Conservation (phyloP, 2,888 invertebrate species). For the Linnaemya vulpina region DNA sequence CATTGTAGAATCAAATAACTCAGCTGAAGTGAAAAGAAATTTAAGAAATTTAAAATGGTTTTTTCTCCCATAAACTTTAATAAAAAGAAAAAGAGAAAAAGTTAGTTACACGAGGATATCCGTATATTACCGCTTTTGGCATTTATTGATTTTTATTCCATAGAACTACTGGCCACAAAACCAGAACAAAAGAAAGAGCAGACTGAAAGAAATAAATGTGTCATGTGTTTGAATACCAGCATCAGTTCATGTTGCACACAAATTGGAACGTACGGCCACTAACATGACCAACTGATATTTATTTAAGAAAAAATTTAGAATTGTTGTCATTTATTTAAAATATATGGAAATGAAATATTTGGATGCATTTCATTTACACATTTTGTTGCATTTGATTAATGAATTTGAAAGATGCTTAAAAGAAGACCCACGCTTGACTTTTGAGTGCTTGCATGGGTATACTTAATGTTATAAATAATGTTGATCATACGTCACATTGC, state of each 20-base stretch:
- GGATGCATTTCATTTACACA: too few species aligned
- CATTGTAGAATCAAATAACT: too few species aligned
- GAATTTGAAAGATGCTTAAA: too few species aligned
- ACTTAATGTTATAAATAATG: too few species aligned
- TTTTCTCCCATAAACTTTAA: neutral
- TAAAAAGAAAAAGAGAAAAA: slow-evolving; percentile 2
- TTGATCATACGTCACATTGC: too few species aligned
- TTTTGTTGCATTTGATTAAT: too few species aligned
- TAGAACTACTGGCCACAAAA: slow-evolving; percentile 43
- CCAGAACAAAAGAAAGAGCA: neutral
- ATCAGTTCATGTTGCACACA: neutral
- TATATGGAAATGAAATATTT: too few species aligned
- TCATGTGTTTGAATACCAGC: slow-evolving; percentile 18
- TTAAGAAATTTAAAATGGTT: neutral
- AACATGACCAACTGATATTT: neutral
- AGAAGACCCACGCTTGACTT: too few species aligned
- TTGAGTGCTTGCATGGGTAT: too few species aligned
- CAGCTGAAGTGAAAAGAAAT: neutral
- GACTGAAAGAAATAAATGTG: slow-evolving; percentile 6
- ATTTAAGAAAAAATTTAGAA: neutral
- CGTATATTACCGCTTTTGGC: slow-evolving; percentile 74
- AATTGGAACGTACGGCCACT: neutral
- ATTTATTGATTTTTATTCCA: slow-evolving; percentile 69
- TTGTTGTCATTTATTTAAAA: too few species aligned
- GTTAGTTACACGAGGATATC: slow-evolving; percentile 65